These are phyloP conservation scores for Syrista parreyssii DNA, from an alignment of 2,888 invertebrate genomes.

Conservation along the genomic window DNA sequence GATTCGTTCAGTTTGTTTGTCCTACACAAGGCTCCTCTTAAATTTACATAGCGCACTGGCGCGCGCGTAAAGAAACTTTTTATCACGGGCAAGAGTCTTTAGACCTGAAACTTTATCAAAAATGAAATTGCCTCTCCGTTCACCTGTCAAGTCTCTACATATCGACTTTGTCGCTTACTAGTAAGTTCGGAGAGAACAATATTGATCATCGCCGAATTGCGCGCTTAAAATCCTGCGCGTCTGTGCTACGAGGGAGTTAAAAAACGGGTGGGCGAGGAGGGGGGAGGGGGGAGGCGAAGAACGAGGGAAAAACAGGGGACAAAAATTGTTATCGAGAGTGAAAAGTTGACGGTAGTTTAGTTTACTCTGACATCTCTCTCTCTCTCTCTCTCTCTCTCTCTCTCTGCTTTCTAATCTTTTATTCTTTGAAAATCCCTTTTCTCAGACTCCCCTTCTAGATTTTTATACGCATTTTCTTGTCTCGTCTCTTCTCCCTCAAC, in stretches of 20 bases:
- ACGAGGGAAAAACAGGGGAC: not conserved
- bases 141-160: not conserved
- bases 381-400: not conserved
- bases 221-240: not conserved
- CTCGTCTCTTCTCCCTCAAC: not conserved
- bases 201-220: not conserved
- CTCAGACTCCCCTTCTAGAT: too few relatives aligned
- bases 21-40: not conserved
- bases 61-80: not conserved
- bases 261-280: too few relatives aligned
- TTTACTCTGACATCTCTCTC: not conserved
- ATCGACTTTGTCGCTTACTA: not conserved
- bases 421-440: not conserved
- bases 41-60: not conserved
- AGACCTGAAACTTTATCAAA: not conserved
- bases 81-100: not conserved
- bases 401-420: not conserved
- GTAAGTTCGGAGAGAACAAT: not conserved
- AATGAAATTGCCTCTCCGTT: not conserved
- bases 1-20: not conserved
- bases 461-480: not conserved
- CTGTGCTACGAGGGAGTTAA: not conserved
- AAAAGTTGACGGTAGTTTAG: not conserved
- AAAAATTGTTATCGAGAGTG: not conserved
- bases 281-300: too few relatives aligned